Evolutionary conservation across 2,888 invertebrate genomes (phyloP).

Genomic region (Cheilosia scutellata): DNA sequence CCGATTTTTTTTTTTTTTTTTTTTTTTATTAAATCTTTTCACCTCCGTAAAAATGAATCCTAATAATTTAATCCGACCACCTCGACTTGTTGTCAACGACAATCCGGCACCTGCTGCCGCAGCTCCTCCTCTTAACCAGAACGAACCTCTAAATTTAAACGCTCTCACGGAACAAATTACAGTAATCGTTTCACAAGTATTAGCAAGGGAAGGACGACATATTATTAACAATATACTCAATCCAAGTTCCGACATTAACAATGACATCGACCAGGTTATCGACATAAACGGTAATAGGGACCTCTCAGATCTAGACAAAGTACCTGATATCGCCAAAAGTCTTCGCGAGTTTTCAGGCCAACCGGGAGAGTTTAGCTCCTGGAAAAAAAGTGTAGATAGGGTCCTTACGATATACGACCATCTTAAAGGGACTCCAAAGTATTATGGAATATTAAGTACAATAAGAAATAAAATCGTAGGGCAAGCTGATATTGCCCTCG

Average conservation of each 20-base stretch:
- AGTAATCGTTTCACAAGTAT: constrained; percentile 10
- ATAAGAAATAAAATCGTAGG: constrained; percentile 18
- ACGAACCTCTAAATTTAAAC: constrained; percentile 6
- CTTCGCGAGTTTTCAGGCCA: constrained; percentile 31
- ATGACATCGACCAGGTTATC: constrained; percentile 3
- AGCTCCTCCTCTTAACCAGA: constrained; percentile 9
- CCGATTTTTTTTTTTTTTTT: too few relatives aligned
- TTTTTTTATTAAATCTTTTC: too few relatives aligned
- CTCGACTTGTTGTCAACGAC: background rate
- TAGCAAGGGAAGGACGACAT: background rate
- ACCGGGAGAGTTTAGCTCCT: constrained; percentile 34
- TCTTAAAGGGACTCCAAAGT: constrained; percentile 19
- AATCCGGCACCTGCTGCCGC: constrained; percentile 8
- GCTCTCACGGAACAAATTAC: constrained; percentile 11
- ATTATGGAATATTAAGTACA: constrained; percentile 13
- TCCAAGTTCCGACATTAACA: background rate
- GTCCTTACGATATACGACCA: constrained; percentile 8
- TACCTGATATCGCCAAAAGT: constrained; percentile 13
- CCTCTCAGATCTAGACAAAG: constrained; percentile 6
- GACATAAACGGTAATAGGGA: constrained; percentile 2
- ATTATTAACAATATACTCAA: constrained; percentile 8
- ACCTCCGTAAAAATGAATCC: too few relatives aligned
- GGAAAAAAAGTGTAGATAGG: constrained; percentile 34
- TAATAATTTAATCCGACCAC: constrained; percentile 26
- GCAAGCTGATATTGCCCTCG: constrained; percentile 15